phyloP scores from a whole-genome alignment of 2,888 invertebrate genomes.

The Drosophila prolongata region DNA sequence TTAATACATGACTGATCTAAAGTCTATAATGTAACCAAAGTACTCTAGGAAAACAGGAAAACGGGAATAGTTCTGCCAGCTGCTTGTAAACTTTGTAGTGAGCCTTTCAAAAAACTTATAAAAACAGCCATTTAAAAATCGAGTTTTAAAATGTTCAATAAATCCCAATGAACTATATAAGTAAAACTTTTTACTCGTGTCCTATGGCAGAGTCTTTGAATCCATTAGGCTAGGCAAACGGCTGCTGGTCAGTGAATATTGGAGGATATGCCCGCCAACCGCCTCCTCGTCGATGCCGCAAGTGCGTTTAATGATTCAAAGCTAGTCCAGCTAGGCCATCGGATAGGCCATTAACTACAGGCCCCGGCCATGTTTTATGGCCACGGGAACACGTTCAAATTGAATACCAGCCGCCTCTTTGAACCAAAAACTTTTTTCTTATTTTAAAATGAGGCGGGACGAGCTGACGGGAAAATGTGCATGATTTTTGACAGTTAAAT shows the following conservation, averaged over 20 bases:
- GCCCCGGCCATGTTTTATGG: constrained; percentile 79
- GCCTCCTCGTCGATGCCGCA: constrained; percentile 55
- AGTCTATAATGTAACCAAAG: too few species aligned
- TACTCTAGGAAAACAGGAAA: too few species aligned
- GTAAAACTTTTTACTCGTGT: constrained; percentile 13
- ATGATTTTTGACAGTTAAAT: constrained; percentile 61
- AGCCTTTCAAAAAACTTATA: background rate
- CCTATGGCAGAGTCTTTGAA: constrained; percentile 28
- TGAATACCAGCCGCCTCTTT: constrained; percentile 33
- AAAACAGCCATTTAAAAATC: constrained; percentile 7
- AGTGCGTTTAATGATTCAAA: constrained; percentile 79
- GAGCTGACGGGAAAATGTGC: constrained; percentile 30
- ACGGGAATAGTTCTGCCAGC: background rate
- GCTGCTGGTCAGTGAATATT: constrained; percentile 27
- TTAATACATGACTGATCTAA: too few species aligned
- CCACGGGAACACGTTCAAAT: constrained; percentile 66
- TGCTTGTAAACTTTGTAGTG: background rate
- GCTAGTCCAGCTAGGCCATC: constrained; percentile 64
- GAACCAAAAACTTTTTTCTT: constrained; percentile 42
- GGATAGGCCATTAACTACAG: constrained; percentile 77
- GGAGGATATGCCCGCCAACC: constrained; percentile 2
- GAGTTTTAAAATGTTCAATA: constrained; percentile 16
- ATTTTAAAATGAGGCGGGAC: constrained; percentile 16
- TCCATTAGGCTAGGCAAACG: constrained; percentile 24
- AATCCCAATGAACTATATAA: constrained; percentile 27